Evolutionary conservation across 2,888 invertebrate genomes (phyloP), one percentile per base, ranked within the genome.

Genomic region (Eumacrocentrus americanus): DNA sequence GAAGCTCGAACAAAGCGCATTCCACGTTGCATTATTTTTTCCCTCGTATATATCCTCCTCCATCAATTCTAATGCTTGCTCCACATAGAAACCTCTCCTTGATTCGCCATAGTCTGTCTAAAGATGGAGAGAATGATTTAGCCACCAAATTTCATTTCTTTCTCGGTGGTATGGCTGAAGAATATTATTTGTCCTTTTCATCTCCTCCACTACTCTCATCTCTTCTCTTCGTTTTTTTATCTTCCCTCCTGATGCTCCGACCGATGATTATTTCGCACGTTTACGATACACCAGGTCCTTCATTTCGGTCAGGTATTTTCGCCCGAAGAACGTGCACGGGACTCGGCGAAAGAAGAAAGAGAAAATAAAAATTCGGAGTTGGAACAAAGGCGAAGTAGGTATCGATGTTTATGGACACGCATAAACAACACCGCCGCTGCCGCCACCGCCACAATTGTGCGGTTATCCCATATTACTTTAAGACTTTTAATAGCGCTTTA

Each of bases 361-460:
- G 46, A 38, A 38, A 34, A 38, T 44, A 44, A 37, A 50, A 38
- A 46, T 47, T n/a, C 23, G 22, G 47, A 29, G 16, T 16, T 23
- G 20, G 23, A 55, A 51, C 56, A 55, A 52, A 46, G 56, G 54
- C 50, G 50, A 54, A 63, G 60, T 61, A 63, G 69, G 72, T 69
- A 73, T 74, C 76, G 75, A 76, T 78, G 75, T 79, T 78, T 76
- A 78, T 75, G 77, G 78, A 76, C 73, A 72, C 73, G 69, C 75
- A 74, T 72, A 73, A 77, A 77, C 68, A 75, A 70, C 72, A 71
- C 67, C 69, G 71, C 63, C 61, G 54, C 25, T 54, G 58, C 20
- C 50, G 62, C 64, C 64, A 62, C 60, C 67, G 57, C 67, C 63
- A 64, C 48, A 63, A 63, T 65, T 65, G 67, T 72, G 74, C 70